Base-by-base conservation (phyloP, 2,113 vertebrate species). In the Rhombomys opimus region DNA sequence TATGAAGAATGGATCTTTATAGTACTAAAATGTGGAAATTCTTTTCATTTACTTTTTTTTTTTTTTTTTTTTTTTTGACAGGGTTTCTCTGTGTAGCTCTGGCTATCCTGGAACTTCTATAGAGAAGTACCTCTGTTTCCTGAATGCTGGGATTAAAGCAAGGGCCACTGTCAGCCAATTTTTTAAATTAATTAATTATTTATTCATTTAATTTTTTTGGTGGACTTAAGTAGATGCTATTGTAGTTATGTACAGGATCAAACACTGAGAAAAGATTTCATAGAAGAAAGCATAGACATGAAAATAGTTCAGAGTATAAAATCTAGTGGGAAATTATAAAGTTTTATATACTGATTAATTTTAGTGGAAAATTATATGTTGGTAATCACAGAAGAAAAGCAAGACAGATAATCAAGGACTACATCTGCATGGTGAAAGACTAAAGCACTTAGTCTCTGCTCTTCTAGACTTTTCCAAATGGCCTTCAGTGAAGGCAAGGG, bases 391-490 rank as follows among this genome's bases (percentile, higher is more conserved):
- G 41, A 87, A 84, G n/a, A 75, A 92, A 61, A 89, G 70, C 27
- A 27, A 35, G 38, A 67, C 2, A 2, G 7, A 32, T 41, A 27
- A 68, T 5, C 5, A 82, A 2, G 18, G 23, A 50, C 72, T 88
- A 41, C 17, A n/a, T 75, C 50, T 92, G 61, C 32, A 27, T 59
- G 59, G 6, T 46, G 22, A 85, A 30, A 57, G 9, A 10, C 27
- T 78, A 46, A 88, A 80, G 35, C 3, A 1, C 41, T 88, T 57
- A 4, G 2, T 61, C 25, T 93, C 46, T 70, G 11, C 8, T 93
- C 59, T 95, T 75, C 41, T 80, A 78, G 59, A 68, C n/a, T 72
- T 95, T 95, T 94, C n/a, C 32, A 84, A 93, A 94, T 70, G 32
- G 81, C 22, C 50, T 93, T 88, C 52, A 91, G 8, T 80, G 61